Base-by-base conservation (phyloP, 2,888 invertebrate species). In the Drosophila paracracens region DNA sequence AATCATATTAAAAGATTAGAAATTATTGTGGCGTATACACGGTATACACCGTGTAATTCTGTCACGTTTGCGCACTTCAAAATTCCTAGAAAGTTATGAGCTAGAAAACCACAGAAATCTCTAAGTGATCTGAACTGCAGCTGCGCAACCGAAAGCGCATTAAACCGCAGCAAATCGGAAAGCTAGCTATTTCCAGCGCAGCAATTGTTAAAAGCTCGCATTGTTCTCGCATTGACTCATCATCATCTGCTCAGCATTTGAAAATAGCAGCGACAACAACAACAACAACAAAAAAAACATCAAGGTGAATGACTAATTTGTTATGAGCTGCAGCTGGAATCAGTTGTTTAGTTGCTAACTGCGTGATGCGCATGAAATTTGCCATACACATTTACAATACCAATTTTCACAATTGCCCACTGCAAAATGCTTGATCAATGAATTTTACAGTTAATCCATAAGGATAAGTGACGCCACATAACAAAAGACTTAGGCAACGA, bases 401-500 rank as follows among this genome's bases (percentile, higher is more conserved):
- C 72, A 74, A 82, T 79, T 70, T 79, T 60, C 61, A 63, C 66
- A 73, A 59, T 29, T 52, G 40, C 65, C 16, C 2, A 50, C 18
- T 52, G 33, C 65, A 40, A 58, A 31, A 48, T 81, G 60, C 53
- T 48, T 79, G 77, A 85, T 81, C 74, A 82, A 82, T 65, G 67
- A 74, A 56, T 76, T 67, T 86, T 83, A 71, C 85, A 88, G 85
- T 66, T 77, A 61, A 61, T 66, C 65, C 68, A 88, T 67, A 69
- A 25, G 56, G 46, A 52, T 51, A 50, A 48, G 33, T 8, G 66
- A 68, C 50, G 57, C 58, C 57, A 56, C 10, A 46, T n/a, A 29
- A 82, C 78, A 76, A 90, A 91, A 85, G 88, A 89, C 87, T 87
- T 62, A 81, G 80, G 81, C 79, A 83, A 82, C 90, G 70, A 86